Conservation (phyloP, 1,140 invertebrate genomes). For the Popillia japonica region DNA sequence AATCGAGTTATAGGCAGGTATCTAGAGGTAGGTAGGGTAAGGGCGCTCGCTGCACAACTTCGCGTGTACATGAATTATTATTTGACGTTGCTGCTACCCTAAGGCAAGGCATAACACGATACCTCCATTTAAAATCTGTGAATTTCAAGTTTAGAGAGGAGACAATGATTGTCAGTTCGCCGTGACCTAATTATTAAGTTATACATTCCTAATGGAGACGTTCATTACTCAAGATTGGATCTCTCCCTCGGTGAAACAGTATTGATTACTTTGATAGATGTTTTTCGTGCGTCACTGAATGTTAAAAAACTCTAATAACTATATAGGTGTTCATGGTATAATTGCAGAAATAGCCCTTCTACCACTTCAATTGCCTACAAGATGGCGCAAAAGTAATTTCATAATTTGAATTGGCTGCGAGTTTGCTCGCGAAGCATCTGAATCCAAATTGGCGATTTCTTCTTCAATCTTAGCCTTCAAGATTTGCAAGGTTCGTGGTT, state of each 20-base stretch:
- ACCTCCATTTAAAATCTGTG: not conserved
- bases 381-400: too few relatives aligned
- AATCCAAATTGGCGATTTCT: too few relatives aligned
- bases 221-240: not conserved
- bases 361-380: too few relatives aligned
- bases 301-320: too few relatives aligned
- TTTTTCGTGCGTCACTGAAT: not conserved
- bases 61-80: not conserved
- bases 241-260: not conserved
- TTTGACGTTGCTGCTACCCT: not conserved
- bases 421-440: too few relatives aligned
- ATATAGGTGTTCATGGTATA: too few relatives aligned
- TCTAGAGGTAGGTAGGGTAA: too few relatives aligned
- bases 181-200: conserved; percentile 10
- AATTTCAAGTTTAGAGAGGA: not conserved
- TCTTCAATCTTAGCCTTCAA: too few relatives aligned
- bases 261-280: not conserved
- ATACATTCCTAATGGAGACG: conserved; percentile 1
- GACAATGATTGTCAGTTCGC: not conserved
- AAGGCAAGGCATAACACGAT: conserved; percentile 1
- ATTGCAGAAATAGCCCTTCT: too few relatives aligned
- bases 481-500: too few relatives aligned
- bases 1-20: not conserved
- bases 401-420: too few relatives aligned
- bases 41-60: not conserved